phyloP scores from a whole-genome alignment of 2,888 invertebrate species.

The Nowickia ferox region DNA sequence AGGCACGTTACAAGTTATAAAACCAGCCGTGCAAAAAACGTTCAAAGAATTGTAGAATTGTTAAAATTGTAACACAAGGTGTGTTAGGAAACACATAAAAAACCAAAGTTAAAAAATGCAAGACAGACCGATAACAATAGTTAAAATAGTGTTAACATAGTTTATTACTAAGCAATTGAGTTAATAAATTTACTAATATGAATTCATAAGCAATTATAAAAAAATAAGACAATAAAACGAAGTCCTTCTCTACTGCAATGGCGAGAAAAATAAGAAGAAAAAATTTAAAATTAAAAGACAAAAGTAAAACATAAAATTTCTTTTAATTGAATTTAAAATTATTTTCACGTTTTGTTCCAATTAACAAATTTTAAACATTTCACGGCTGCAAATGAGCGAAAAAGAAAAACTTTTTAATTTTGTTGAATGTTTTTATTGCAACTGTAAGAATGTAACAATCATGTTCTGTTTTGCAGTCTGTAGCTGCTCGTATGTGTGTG shows the following conservation, averaged over 20 bases:
- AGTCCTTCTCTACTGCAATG: background rate
- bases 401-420: slow-evolving; percentile 9
- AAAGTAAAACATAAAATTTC: slow-evolving; percentile 27
- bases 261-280: background rate
- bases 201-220: slow-evolving; percentile 34
- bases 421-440: slow-evolving; percentile 27
- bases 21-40: background rate
- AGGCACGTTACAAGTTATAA: slow-evolving; percentile 19
- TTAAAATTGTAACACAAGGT: slow-evolving; percentile 42
- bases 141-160: slow-evolving; percentile 57
- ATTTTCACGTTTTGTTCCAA: slow-evolving; percentile 68
- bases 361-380: slow-evolving; percentile 67
- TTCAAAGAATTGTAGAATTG: slow-evolving; percentile 28
- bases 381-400: background rate
- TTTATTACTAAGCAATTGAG: slow-evolving; percentile 55
- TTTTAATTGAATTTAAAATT: slow-evolving; percentile 63
- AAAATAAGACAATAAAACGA: background rate
- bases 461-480: slow-evolving; percentile 55
- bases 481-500: background rate
- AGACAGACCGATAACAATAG: slow-evolving; percentile 1
- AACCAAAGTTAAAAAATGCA: background rate
- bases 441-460: slow-evolving; percentile 63
- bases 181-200: slow-evolving; percentile 57
- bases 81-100: slow-evolving; percentile 29
- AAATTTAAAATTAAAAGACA: background rate